These are phyloP conservation scores for Anolis sagrei DNA, from an alignment of 2,113 vertebrate genomes.

Conservation along the genomic window DNA sequence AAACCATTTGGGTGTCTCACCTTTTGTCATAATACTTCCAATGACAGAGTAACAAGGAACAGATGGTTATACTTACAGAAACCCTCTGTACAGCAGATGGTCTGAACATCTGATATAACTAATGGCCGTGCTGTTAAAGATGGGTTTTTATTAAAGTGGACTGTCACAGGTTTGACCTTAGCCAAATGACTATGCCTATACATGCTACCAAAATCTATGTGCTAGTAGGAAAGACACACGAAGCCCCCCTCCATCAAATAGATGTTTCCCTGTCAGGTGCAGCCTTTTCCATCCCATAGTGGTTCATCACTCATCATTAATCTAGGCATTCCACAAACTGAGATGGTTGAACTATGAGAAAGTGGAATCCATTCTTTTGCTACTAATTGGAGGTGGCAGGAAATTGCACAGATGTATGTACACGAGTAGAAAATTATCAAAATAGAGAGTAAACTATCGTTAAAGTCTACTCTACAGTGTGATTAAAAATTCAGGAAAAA, in stretches of 20 bases:
- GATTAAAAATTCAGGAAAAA: too few species aligned
- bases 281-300: neutral
- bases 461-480: too few species aligned
- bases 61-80: conserved; percentile 47
- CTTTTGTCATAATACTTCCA: conserved; percentile 58
- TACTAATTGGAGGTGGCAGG: too few species aligned
- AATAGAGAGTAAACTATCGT: too few species aligned
- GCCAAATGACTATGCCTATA: neutral
- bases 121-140: conserved; percentile 13
- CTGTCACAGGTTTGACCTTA: conserved; percentile 1
- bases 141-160: neutral
- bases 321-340: neutral
- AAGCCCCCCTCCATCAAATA: neutral
- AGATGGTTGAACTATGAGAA: neutral
- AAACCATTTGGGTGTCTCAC: conserved; percentile 22
- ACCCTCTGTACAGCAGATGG: conserved; percentile 54
- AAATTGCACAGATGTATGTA: neutral
- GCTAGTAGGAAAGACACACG: neutral
- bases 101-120: conserved; percentile 40
- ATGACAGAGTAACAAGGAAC: conserved; percentile 61
- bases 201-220: neutral
- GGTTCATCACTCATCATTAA: neutral
- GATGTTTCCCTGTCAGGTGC: neutral
- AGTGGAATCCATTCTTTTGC: neutral
- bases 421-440: neutral